Evolutionary conservation across 92 coral and sea anemone species (phyloP), one percentile per base, ranked within the genome.

Genomic region (Epizoanthus ramosus): DNA sequence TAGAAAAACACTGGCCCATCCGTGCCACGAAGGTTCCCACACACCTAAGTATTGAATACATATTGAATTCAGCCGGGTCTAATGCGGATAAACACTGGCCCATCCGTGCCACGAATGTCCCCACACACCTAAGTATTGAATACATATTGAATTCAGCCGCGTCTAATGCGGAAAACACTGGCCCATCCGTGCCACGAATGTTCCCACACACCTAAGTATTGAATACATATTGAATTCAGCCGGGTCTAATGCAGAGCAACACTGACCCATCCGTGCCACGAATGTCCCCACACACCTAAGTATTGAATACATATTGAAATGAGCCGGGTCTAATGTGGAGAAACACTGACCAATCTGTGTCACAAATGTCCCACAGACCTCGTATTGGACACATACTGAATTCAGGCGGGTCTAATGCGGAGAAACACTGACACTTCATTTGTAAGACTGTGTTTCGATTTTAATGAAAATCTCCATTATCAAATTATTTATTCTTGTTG

Each of bases 1-100:
- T 96, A 12, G 99, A 96, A 57, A 96, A 96, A 79, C 99, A 96
- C 89, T 96, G 99, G 8, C 99, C 99, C 89, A 96, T 89, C 8
- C 99, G 93, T 1, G 99, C 91, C 77, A 96, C 92, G 61, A 84
- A 96, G 16, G 97, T 86, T 17, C 92, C 99, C 5, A 96, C 98
- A 70, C 99, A 96, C 39, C 99, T 96, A 80, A 4, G 69, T 39
- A 10, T 52, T 53, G 10, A 16, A 18, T 21, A 19, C 73, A 31
- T 13, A 41, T 19, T 14, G 17, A 19, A 31, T 35, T 33, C 73
- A 15, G 52, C 71, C 17, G 6, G 0, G 71, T 66, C 70, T 22
- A 24, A 52, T 31, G 19, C 0, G 25, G 84, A 57, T 3, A 21
- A n/a, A 67, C 4, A 69, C 74, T 17, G 31, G 5, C 47, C 47